phyloP scores from a whole-genome alignment of 1,140 invertebrate genomes.

The Solenopsis invicta region DNA sequence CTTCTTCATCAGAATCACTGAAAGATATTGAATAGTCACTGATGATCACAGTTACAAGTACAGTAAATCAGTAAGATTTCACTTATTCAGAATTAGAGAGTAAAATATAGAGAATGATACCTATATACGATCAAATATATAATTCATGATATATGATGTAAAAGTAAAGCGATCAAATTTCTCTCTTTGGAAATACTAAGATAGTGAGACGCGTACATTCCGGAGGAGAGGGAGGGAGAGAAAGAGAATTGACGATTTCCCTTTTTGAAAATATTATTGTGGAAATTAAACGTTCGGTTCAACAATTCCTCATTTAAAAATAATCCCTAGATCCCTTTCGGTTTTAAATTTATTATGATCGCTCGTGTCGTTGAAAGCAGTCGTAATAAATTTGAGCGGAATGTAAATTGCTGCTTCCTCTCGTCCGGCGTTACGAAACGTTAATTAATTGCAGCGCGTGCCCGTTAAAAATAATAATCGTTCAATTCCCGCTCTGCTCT shows the following conservation, averaged over 20 bases:
- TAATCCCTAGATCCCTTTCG: background rate
- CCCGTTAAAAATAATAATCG: constrained; percentile 56
- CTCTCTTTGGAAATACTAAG: background rate
- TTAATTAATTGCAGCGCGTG: constrained; percentile 45
- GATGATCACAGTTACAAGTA: too few relatives aligned
- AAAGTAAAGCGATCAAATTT: background rate
- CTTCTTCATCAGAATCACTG: too few relatives aligned
- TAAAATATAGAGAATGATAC: background rate
- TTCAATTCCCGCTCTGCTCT: constrained; percentile 6
- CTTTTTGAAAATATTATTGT: background rate
- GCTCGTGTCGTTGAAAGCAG: background rate
- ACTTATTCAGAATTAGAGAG: too few relatives aligned
- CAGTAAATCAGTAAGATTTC: too few relatives aligned
- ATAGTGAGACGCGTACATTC: background rate
- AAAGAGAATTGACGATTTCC: background rate
- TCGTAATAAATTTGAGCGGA: constrained; percentile 40
- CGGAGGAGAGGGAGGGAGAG: too few relatives aligned
- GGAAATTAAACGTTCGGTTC: constrained; percentile 1
- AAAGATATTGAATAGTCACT: too few relatives aligned
- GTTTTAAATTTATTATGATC: constrained; percentile 11
- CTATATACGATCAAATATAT: background rate
- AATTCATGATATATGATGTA: background rate
- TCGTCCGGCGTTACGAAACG: background rate
- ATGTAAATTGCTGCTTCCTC: constrained; percentile 24
- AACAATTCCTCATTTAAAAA: constrained; percentile 1